These are phyloP conservation scores for Charanyca ferruginea DNA, from an alignment of 2,888 invertebrate genomes.

Conservation along the genomic window DNA sequence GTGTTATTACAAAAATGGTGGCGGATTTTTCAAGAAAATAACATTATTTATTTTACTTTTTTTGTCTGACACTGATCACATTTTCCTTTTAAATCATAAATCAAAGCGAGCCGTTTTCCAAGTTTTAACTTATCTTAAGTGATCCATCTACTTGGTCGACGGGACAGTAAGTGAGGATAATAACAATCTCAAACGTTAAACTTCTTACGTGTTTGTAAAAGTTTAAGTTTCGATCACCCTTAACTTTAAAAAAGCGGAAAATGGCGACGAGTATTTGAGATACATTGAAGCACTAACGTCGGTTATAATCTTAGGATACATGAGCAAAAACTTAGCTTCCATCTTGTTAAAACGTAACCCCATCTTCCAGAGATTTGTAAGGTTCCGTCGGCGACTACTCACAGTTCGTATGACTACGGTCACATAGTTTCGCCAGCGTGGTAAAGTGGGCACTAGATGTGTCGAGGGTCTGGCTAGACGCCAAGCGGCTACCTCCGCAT, in stretches of 20 bases:
- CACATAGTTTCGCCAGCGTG: constrained; percentile 67
- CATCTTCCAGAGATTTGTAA: constrained; percentile 58
- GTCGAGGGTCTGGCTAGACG: constrained; percentile 78
- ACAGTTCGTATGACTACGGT: constrained; percentile 67
- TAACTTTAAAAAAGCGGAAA: constrained; percentile 17
- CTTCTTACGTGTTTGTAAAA: constrained; percentile 24
- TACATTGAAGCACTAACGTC: constrained; percentile 1
- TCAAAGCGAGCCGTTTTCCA: constrained; percentile 16
- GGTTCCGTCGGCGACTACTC: constrained; percentile 60
- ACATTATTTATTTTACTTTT: neutral
- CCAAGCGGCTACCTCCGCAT: constrained; percentile 69
- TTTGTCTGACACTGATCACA: neutral
- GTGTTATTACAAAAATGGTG: neutral
- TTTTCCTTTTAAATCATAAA: constrained; percentile 18
- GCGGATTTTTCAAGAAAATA: neutral
- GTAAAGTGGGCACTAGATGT: constrained; percentile 80
- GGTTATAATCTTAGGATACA: constrained; percentile 6
- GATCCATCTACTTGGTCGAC: constrained; percentile 25
- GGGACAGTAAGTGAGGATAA: constrained; percentile 11
- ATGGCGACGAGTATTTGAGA: constrained; percentile 15
- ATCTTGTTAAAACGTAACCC: constrained; percentile 50
- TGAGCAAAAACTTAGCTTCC: constrained; percentile 15
- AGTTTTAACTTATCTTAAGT: constrained; percentile 9
- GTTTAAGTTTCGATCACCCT: constrained; percentile 18
- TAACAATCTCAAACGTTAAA: constrained; percentile 18